A percentile compares a stretch with the other conserved stretches of the same genome.
Evolutionary conservation across 2,797 vertebrate genomes (phyloP).

Genomic region (Amniataba percoides): DNA sequence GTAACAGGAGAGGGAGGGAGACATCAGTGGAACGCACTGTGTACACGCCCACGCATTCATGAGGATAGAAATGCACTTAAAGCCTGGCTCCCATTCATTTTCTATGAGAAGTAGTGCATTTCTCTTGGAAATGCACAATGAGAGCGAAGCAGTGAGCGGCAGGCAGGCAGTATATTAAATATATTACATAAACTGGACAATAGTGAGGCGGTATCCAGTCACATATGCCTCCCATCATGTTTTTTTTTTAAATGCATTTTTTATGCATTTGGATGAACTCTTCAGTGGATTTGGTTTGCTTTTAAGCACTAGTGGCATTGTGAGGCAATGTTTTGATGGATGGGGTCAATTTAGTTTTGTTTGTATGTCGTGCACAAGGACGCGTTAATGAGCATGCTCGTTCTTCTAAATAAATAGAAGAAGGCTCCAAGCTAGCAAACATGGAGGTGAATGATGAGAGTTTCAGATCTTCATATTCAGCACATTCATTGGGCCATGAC

Average conservation of each 20-base stretch:
- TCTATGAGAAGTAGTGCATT: not conserved
- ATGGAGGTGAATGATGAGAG: not conserved
- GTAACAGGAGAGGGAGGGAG: not conserved
- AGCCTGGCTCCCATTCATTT: slow-evolving; percentile 5
- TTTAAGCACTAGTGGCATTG: too few relatives aligned
- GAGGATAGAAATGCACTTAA: not conserved
- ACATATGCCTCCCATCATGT: not conserved
- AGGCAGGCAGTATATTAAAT: not conserved
- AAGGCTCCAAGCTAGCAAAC: not conserved
- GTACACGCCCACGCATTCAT: slow-evolving; percentile 1
- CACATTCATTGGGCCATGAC: not conserved
- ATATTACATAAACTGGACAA: not conserved
- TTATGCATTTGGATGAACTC: too few relatives aligned
- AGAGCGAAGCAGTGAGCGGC: not conserved
- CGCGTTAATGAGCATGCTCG: not conserved
- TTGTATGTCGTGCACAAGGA: not conserved
- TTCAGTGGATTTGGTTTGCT: too few relatives aligned
- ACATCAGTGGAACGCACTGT: slow-evolving; percentile 22
- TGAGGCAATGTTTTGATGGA: not conserved
- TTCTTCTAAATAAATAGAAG: not conserved
- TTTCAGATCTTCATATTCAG: not conserved
- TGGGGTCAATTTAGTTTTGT: not conserved
- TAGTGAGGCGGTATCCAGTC: not conserved
- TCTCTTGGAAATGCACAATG: not conserved
- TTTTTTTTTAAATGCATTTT: not conserved